phyloP scores from a whole-genome alignment of 2,797 vertebrate species.

The Bradypus variegatus region DNA sequence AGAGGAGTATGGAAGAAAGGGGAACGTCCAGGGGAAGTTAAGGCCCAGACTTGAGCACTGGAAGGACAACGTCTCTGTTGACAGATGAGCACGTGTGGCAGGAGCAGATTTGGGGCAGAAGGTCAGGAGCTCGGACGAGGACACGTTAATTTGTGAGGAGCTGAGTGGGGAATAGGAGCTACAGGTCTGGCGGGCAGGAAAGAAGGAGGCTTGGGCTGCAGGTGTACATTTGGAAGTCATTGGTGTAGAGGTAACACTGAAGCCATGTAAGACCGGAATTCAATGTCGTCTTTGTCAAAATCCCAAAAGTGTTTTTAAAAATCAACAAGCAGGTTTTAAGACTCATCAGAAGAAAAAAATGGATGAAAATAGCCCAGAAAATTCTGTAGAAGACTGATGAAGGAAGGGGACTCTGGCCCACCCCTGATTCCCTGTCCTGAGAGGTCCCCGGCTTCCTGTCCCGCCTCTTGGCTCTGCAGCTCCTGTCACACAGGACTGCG shows the following conservation, averaged over 20 bases:
- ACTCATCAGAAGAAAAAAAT: not conserved
- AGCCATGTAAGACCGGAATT: not conserved
- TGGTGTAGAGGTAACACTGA: not conserved
- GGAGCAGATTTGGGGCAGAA: not conserved
- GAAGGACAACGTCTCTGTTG: not conserved
- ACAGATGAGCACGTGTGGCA: not conserved
- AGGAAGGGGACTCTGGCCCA: not conserved
- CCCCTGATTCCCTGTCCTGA: not conserved
- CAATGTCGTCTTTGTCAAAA: not conserved
- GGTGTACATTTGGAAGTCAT: not conserved
- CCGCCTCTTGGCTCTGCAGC: no score
- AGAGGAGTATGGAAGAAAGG: not conserved
- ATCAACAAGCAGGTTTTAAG: not conserved
- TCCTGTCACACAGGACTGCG: no score
- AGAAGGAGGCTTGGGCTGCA: not conserved
- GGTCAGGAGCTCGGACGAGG: not conserved
- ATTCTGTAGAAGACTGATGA: not conserved
- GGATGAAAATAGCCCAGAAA: not conserved
- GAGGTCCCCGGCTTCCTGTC: not conserved
- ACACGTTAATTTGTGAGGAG: not conserved
- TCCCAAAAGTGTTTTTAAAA: not conserved
- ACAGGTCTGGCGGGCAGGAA: not conserved
- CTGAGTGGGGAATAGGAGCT: not conserved
- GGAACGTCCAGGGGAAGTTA: not conserved
- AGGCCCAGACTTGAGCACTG: not conserved